A percentile compares a stretch with the other conserved stretches of the same genome.
Conservation (phyloP, 1,140 invertebrate species). For the Nasonia vitripennis region DNA sequence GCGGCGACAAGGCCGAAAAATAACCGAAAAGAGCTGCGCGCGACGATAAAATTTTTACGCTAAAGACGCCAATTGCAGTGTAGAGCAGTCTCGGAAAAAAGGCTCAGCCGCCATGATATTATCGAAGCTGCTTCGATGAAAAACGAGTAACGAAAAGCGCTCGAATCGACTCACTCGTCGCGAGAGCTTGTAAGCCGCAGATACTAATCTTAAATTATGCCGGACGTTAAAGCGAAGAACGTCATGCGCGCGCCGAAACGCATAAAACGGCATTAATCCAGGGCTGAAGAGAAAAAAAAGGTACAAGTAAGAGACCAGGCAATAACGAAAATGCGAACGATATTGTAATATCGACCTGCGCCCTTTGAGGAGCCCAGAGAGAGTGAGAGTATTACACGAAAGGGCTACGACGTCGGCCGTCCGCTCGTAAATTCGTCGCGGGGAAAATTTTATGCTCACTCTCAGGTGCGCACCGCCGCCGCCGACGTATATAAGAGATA, state of each 20-base stretch:
- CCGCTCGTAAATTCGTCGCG: constrained; percentile 48
- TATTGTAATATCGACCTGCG: constrained; percentile 4
- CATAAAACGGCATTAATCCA: constrained; percentile 17
- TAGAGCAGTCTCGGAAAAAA: too few relatives aligned
- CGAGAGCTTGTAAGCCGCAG: not conserved
- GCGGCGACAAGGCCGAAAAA: not conserved
- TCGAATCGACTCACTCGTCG: not conserved
- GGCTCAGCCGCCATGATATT: not conserved
- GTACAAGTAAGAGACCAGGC: not conserved
- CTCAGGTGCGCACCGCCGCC: constrained; percentile 36
- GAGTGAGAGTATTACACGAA: too few relatives aligned
- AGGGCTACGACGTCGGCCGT: not conserved
- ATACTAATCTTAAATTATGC: constrained; percentile 44
- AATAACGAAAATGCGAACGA: not conserved
- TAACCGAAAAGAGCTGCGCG: not conserved
- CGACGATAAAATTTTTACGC: not conserved
- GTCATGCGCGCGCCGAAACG: not conserved
- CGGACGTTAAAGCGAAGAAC: not conserved
- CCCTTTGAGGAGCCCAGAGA: not conserved
- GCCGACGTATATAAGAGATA: constrained; percentile 48
- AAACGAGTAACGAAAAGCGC: not conserved
- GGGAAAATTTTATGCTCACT: constrained; percentile 46
- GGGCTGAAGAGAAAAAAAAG: not conserved
- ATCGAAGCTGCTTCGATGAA: not conserved
- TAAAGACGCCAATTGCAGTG: not conserved